phyloP scores from a whole-genome alignment of 1,140 invertebrate species.

The Diorhabda carinulata region DNA sequence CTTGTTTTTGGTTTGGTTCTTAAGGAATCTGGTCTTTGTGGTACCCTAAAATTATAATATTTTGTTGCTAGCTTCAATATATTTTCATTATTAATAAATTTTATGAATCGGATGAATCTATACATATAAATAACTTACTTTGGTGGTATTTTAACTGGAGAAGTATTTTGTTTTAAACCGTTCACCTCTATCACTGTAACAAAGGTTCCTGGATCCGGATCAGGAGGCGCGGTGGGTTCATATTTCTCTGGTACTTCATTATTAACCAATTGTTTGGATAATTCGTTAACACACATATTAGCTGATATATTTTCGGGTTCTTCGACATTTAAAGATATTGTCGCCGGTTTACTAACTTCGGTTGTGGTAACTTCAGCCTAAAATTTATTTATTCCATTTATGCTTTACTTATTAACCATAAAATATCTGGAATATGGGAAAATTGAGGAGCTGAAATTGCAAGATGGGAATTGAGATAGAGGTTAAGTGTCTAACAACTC shows the following conservation, averaged over 20 bases:
- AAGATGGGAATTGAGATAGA: too few species aligned
- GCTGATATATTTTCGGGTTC: conserved; percentile 49
- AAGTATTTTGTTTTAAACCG: conserved; percentile 52
- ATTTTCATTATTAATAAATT: not conserved
- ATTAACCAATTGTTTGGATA: conserved; percentile 55
- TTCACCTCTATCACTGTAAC: conserved; percentile 87
- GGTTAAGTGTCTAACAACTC: too few species aligned
- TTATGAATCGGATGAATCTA: not conserved
- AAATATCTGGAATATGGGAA: too few species aligned
- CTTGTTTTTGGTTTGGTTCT: conserved; percentile 46
- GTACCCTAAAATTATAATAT: conserved; percentile 51
- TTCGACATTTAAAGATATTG: conserved; percentile 45
- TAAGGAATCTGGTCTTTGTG: conserved; percentile 57
- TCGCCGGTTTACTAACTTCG: conserved; percentile 18
- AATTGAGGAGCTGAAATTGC: too few species aligned
- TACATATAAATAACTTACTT: conserved; percentile 34
- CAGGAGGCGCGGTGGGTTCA: conserved; percentile 49
- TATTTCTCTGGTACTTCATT: conserved; percentile 37
- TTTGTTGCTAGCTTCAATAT: not conserved
- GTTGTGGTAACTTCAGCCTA: not conserved
- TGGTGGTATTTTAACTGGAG: conserved; percentile 40
- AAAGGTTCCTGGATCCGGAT: conserved; percentile 65
- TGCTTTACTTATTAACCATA: too few species aligned
- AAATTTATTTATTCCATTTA: too few species aligned
- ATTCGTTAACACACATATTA: conserved; percentile 63